A percentile compares a stretch with the other conserved stretches of the same genome.
Evolutionary conservation across 2,888 invertebrate species (phyloP).

Genomic region (Eristalinus aeneus): DNA sequence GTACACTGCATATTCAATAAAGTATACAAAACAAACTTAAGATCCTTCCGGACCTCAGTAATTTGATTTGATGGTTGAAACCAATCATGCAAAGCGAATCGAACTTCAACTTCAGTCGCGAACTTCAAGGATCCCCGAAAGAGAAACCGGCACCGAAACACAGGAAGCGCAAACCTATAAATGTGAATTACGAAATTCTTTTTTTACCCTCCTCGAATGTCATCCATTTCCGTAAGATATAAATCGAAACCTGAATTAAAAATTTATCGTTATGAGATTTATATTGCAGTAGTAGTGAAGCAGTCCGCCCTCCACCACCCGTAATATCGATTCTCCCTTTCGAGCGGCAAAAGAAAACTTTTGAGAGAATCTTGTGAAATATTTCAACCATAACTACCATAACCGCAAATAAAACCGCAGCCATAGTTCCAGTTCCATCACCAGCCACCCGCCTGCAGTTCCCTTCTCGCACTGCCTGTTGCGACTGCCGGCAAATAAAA

Average conservation of each 20-base stretch:
- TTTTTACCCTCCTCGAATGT: slow-evolving; percentile 12
- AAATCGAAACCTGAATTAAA: slow-evolving; percentile 45
- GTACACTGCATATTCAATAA: not conserved
- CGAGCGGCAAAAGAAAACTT: slow-evolving; percentile 10
- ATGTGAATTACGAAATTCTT: slow-evolving; percentile 1
- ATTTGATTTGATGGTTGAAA: slow-evolving; percentile 45
- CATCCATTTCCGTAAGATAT: slow-evolving; percentile 34
- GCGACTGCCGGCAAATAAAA: not conserved
- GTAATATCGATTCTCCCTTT: not conserved
- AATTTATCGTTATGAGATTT: slow-evolving; percentile 38
- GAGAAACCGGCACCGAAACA: slow-evolving; percentile 1
- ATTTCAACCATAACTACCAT: slow-evolving; percentile 35
- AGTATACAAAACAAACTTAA: not conserved
- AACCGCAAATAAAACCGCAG: slow-evolving; percentile 20
- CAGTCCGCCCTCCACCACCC: not conserved
- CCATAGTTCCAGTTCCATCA: not conserved
- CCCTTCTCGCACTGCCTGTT: not conserved
- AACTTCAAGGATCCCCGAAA: not conserved
- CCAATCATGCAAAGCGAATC: slow-evolving; percentile 43
- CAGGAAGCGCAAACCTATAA: slow-evolving; percentile 11
- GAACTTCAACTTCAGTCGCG: slow-evolving; percentile 15
- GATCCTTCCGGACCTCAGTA: slow-evolving; percentile 22
- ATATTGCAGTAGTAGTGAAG: slow-evolving; percentile 3
- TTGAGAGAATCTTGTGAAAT: slow-evolving; percentile 18
- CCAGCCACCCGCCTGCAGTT: not conserved